Evolutionary conservation across 2,888 invertebrate species (phyloP).

Genomic region (Heterodera filipjevi): DNA sequence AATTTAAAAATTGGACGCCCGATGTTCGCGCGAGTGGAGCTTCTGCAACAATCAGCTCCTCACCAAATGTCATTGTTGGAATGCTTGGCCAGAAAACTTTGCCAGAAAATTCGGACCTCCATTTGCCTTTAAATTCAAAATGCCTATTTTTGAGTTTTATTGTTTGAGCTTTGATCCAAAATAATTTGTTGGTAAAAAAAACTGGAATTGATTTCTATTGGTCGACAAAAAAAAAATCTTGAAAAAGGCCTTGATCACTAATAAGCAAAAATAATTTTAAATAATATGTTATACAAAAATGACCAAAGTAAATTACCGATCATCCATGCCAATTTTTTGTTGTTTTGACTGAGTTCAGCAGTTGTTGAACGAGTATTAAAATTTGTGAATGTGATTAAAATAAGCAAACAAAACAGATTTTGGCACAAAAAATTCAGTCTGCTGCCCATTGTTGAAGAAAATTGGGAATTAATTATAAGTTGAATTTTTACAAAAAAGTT

Average conservation of each 20-base stretch:
- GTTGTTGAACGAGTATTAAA: slow-evolving; percentile 25
- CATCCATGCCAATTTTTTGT: slow-evolving; percentile 62
- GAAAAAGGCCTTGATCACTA: too few relatives aligned
- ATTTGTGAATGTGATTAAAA: background rate
- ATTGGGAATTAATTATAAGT: background rate
- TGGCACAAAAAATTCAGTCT: background rate
- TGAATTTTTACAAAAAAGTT: background rate
- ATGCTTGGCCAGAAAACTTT: slow-evolving; percentile 66
- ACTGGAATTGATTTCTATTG: too few relatives aligned
- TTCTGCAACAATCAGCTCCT: slow-evolving; percentile 61
- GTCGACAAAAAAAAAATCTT: too few relatives aligned
- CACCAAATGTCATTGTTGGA: slow-evolving; percentile 66
- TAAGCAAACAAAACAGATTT: slow-evolving; percentile 20
- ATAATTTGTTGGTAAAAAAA: too few relatives aligned
- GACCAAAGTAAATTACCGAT: slow-evolving; percentile 36
- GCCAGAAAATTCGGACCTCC: slow-evolving; percentile 65
- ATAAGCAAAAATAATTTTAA: too few relatives aligned
- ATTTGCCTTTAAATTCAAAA: slow-evolving; percentile 58
- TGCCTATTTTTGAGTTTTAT: too few relatives aligned
- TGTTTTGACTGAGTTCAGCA: slow-evolving; percentile 47
- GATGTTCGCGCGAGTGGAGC: slow-evolving; percentile 63
- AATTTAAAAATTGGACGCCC: slow-evolving; percentile 64
- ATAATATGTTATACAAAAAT: too few relatives aligned
- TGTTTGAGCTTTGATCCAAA: too few relatives aligned
- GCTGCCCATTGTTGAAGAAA: background rate